Conservation (phyloP, 1,140 invertebrate genomes). For the Lepidotrigona ventralis region DNA sequence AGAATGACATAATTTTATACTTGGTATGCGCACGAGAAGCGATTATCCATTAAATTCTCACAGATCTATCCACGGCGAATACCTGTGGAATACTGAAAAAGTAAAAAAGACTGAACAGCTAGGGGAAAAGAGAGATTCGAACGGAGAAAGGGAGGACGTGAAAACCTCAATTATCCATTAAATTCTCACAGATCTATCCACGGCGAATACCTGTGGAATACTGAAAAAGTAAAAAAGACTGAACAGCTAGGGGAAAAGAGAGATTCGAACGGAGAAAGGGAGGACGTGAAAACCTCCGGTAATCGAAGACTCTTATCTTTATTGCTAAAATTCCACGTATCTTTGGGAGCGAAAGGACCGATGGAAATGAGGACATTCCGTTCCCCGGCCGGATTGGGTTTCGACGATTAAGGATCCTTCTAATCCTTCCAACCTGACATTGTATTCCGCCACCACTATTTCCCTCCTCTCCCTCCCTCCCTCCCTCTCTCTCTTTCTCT, state of each 20-base stretch:
- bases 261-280: slow-evolving; percentile 8
- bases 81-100: slow-evolving; percentile 34
- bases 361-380: slow-evolving; percentile 69
- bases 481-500: slow-evolving; percentile 25
- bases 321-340: slow-evolving; percentile 71
- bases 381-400: slow-evolving; percentile 65
- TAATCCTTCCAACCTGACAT: slow-evolving; percentile 66
- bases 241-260: neutral
- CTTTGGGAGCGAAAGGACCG: slow-evolving; percentile 61
- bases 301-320: slow-evolving; percentile 73
- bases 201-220: slow-evolving; percentile 33
- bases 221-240: slow-evolving; percentile 16
- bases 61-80: slow-evolving; percentile 16
- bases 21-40: neutral
- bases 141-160: slow-evolving; percentile 8
- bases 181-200: slow-evolving; percentile 14
- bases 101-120: neutral
- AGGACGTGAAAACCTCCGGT: slow-evolving; percentile 42
- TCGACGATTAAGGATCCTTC: slow-evolving; percentile 70
- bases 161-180: slow-evolving; percentile 38
- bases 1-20: neutral
- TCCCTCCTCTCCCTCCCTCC: slow-evolving; percentile 22
- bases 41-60: neutral
- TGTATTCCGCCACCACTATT: slow-evolving; percentile 42
- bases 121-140: slow-evolving; percentile 4